A percentile compares a stretch with the other conserved stretches of the same genome.
phyloP scores from a whole-genome alignment of 2,888 invertebrate species.

The Helleia helle region DNA sequence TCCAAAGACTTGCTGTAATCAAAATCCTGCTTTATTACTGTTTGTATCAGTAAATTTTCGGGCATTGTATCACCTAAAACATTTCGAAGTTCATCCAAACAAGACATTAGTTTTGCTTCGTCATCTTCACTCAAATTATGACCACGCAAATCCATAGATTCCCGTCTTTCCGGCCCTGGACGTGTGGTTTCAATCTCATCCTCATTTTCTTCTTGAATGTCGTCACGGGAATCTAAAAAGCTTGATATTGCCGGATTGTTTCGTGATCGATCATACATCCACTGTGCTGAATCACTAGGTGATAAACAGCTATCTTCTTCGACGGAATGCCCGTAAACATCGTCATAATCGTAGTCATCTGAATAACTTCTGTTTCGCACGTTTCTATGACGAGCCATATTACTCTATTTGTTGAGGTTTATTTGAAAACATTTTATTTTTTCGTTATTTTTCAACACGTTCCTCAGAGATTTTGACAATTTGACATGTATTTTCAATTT shows the following conservation, averaged over 20 bases:
- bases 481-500: too few species aligned
- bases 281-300: constrained; percentile 88
- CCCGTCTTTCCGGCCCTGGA: constrained; percentile 39
- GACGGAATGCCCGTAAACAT: constrained; percentile 93
- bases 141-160: constrained; percentile 64
- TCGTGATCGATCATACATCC: constrained; percentile 87
- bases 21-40: constrained; percentile 81
- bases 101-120: constrained; percentile 84
- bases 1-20: constrained; percentile 83
- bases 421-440: constrained; percentile 15
- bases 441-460: constrained; percentile 24
- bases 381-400: constrained; percentile 91
- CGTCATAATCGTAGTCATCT: constrained; percentile 94
- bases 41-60: constrained; percentile 81
- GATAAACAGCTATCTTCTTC: constrained; percentile 95
- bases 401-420: background rate
- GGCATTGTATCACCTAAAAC: constrained; percentile 85
- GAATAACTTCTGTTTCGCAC: constrained; percentile 88
- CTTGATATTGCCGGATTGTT: constrained; percentile 82
- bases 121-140: constrained; percentile 77
- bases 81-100: constrained; percentile 86
- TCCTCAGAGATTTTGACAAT: too few species aligned
- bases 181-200: constrained; percentile 44
- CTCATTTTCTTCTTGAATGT: constrained; percentile 80
- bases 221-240: constrained; percentile 82